Conservation (phyloP, 1,140 invertebrate genomes). For the Zaprionus davidi region DNA sequence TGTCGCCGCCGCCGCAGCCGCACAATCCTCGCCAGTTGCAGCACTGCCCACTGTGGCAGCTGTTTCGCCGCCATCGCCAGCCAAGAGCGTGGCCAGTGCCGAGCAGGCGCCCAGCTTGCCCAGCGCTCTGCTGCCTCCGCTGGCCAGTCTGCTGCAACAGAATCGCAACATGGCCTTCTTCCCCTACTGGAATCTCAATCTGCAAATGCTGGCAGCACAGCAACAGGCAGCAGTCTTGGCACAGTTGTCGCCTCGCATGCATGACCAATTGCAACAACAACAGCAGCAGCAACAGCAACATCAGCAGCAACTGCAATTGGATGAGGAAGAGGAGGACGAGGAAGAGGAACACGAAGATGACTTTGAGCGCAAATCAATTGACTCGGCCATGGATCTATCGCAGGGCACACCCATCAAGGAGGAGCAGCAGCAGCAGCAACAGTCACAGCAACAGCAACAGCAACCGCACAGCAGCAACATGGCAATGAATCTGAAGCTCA, state of each 20-base stretch:
- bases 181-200: constrained; percentile 83
- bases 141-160: constrained; percentile 78
- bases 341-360: constrained; percentile 77
- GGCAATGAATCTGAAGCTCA: constrained; percentile 73
- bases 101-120: constrained; percentile 50
- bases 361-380: constrained; percentile 76
- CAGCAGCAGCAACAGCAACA: constrained; percentile 57
- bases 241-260: constrained; percentile 72
- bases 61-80: constrained; percentile 57
- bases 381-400: constrained; percentile 80
- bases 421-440: constrained; percentile 39
- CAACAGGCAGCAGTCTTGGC: constrained; percentile 79
- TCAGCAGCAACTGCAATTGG: constrained; percentile 23
- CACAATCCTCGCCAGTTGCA: constrained; percentile 29
- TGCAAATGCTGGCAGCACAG: constrained; percentile 84
- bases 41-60: constrained; percentile 30
- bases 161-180: constrained; percentile 83
- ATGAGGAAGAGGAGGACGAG: constrained; percentile 63
- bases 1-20: constrained; percentile 43
- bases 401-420: constrained; percentile 77
- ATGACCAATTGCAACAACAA: constrained; percentile 70
- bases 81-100: constrained; percentile 63
- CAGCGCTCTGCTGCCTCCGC: constrained; percentile 64
- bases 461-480: constrained; percentile 41
- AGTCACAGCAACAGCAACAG: constrained; percentile 46